Conservation (phyloP, 2,113 vertebrate species). For the Labeo catla region DNA sequence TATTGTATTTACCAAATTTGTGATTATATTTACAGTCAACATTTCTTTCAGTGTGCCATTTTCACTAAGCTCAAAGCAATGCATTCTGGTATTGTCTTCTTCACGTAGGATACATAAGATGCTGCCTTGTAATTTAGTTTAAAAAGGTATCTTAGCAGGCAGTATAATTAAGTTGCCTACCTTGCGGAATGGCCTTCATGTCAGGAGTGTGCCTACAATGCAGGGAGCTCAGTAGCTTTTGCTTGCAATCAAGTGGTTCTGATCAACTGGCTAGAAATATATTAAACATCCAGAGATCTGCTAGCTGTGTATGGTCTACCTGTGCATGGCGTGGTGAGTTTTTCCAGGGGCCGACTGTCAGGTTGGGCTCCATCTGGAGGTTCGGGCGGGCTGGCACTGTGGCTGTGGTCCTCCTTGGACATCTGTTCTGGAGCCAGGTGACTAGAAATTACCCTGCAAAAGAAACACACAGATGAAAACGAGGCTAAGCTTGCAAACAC, state of each 20-base stretch:
- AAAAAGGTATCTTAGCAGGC: not conserved
- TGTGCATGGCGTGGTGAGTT: slow-evolving; percentile 56
- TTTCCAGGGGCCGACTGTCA: slow-evolving; percentile 11
- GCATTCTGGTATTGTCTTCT: not conserved
- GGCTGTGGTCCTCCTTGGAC: slow-evolving; percentile 72
- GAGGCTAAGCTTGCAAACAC: slow-evolving; percentile 36
- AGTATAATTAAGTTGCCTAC: not conserved
- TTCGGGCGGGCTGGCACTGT: slow-evolving; percentile 59
- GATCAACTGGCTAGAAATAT: not conserved
- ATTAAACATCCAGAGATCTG: not conserved
- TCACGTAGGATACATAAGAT: not conserved
- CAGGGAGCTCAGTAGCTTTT: not conserved
- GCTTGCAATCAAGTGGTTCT: not conserved
- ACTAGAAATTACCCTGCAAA: slow-evolving; percentile 54
- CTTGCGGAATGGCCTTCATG: not conserved
- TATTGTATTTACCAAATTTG: not conserved
- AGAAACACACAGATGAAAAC: slow-evolving; percentile 32
- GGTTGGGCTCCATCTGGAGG: slow-evolving; percentile 68
- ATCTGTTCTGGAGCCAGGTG: slow-evolving; percentile 70
- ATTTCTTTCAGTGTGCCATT: not conserved
- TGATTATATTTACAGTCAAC: not conserved
- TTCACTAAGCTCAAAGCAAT: not conserved
- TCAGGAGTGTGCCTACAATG: not conserved
- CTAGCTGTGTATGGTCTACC: slow-evolving; percentile 55
- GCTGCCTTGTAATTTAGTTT: not conserved